Evolutionary conservation across 2,797 vertebrate genomes (phyloP).

Genomic region (Lagodon rhomboides): DNA sequence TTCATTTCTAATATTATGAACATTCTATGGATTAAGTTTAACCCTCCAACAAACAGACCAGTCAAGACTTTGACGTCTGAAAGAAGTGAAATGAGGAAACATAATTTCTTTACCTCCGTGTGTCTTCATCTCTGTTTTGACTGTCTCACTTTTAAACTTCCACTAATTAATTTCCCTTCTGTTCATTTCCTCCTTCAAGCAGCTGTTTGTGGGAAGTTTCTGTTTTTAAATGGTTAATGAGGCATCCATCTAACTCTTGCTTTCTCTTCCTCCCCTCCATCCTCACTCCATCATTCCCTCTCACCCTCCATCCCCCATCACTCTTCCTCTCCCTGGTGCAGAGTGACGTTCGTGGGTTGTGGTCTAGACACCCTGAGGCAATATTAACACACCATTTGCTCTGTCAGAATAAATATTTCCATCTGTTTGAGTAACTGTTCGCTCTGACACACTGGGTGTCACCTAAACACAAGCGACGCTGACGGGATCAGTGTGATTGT

Average conservation of each 20-base stretch:
- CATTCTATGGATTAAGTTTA: background rate
- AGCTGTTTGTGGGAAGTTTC: slow-evolving; percentile 4
- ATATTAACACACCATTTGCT: slow-evolving; percentile 58
- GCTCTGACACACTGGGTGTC: slow-evolving; percentile 61
- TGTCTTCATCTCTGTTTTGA: background rate
- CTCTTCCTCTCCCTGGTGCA: slow-evolving; percentile 25
- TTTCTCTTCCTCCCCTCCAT: background rate
- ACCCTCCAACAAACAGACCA: background rate
- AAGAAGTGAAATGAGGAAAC: background rate
- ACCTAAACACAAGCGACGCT: slow-evolving; percentile 56
- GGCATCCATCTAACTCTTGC: background rate
- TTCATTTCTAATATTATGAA: background rate
- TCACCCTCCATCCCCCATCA: background rate
- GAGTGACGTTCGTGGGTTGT: slow-evolving; percentile 44
- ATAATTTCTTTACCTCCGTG: background rate
- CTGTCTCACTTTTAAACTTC: background rate
- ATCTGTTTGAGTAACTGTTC: slow-evolving; percentile 35
- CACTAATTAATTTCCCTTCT: background rate
- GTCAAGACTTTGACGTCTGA: too few relatives aligned
- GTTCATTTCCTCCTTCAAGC: background rate
- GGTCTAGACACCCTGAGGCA: slow-evolving; percentile 54
- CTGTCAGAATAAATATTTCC: slow-evolving; percentile 65
- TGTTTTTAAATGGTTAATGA: slow-evolving; percentile 20
- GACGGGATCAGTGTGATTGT: slow-evolving; percentile 26
- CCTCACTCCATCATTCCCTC: background rate